Conservation (phyloP, 2,797 vertebrate species). For the Acanthurus lineatus region DNA sequence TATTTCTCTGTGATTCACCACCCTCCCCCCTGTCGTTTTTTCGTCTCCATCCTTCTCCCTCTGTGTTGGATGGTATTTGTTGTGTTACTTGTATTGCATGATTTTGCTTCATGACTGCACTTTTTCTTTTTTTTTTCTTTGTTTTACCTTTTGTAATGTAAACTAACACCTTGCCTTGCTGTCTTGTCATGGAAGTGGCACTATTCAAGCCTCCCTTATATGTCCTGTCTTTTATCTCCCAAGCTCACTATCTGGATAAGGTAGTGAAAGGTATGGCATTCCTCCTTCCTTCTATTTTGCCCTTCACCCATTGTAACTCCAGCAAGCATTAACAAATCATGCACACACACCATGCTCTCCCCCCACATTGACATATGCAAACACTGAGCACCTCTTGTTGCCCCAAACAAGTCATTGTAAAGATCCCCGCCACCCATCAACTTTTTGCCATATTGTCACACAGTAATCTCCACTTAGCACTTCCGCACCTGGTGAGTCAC, state of each 20-base stretch:
- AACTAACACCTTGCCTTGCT: slow-evolving; percentile 83
- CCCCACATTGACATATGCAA: slow-evolving; percentile 64
- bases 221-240: slow-evolving; percentile 99
- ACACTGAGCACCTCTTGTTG: slow-evolving; percentile 49
- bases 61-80: slow-evolving; percentile 61
- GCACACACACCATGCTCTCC: slow-evolving; percentile 65
- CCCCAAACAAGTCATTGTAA: slow-evolving; percentile 58
- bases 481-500: slow-evolving; percentile 75
- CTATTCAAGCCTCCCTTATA: slow-evolving; percentile 95
- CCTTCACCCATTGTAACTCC: slow-evolving; percentile 70
- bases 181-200: slow-evolving; percentile 84
- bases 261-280: slow-evolving; percentile 99
- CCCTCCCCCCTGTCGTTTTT: slow-evolving; percentile 9
- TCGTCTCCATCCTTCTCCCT: slow-evolving; percentile 59
- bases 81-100: slow-evolving; percentile 81
- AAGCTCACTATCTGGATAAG: slow-evolving; percentile 99
- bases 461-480: slow-evolving; percentile 79
- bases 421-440: slow-evolving; percentile 69
- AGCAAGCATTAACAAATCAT: slow-evolving; percentile 72
- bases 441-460: slow-evolving; percentile 74
- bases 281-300: slow-evolving; percentile 86
- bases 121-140: slow-evolving; percentile 40
- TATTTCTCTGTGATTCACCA: slow-evolving; percentile 46
- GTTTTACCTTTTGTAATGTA: slow-evolving; percentile 66
- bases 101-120: slow-evolving; percentile 65